Evolutionary conservation across 2,113 vertebrate species (phyloP).

Genomic region (Motacilla tschutschensis): DNA sequence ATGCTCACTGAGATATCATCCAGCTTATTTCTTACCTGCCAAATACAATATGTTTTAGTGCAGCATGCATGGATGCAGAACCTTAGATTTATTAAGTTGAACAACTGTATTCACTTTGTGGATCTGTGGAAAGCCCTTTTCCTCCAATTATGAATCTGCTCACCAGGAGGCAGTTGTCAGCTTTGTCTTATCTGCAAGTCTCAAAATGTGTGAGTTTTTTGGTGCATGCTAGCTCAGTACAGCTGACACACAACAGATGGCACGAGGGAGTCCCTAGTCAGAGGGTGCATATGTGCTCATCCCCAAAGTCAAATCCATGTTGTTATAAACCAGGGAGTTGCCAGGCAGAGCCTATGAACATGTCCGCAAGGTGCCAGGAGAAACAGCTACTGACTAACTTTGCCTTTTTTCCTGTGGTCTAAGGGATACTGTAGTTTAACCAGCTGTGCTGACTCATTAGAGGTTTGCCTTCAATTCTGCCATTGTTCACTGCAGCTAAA

Average conservation of each 20-base stretch:
- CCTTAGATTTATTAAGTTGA: neutral
- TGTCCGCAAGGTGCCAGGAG: neutral
- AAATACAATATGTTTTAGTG: neutral
- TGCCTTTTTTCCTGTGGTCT: neutral
- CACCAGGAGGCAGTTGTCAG: neutral
- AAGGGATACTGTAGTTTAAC: neutral
- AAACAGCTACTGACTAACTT: neutral
- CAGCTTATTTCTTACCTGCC: neutral
- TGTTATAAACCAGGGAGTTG: neutral
- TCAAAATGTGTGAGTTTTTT: neutral
- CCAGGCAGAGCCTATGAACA: neutral
- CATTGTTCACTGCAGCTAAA: neutral
- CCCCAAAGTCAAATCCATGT: neutral
- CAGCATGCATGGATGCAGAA: neutral
- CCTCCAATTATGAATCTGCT: neutral
- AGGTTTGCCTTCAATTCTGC: neutral
- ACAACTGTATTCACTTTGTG: neutral
- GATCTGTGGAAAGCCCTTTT: neutral
- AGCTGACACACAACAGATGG: constrained; percentile 41
- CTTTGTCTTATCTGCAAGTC: constrained; percentile 16
- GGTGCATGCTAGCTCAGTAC: neutral
- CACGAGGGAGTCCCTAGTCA: neutral
- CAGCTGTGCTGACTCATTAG: neutral
- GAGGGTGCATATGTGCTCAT: neutral
- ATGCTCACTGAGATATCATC: neutral